Base-by-base conservation (phyloP, 2,888 invertebrate species). In the Deilephila elpenor region DNA sequence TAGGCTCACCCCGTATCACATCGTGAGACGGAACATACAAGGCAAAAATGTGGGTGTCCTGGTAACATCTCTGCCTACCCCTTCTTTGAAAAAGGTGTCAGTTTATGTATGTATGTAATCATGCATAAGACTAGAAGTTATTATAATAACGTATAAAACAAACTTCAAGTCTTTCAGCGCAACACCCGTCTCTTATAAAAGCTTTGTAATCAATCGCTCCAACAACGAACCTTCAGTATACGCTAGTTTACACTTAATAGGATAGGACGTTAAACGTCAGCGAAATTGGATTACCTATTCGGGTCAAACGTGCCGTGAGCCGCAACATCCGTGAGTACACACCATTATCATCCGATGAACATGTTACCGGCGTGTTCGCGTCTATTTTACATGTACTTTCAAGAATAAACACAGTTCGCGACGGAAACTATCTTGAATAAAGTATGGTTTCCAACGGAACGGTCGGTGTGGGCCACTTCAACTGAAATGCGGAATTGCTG, bases 241-340 rank as follows among this genome's bases (percentile, higher is more conserved):
- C 74, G 78, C 77, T 61, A 60, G 74, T 74, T 71, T 75, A 76
- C 76, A 77, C 76, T 75, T 78, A 78, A 82, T 83, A 79, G 75
- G 73, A 72, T 83, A 79, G 75, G 73, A 72, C 75, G 79, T 75
- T 76, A 80, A 80, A 78, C 77, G 74, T 75, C 75, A 62, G 74
- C 76, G 73, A 81, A 84, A 84, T 80, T 83, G 79, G 82, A 85
- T 87, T 85, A 86, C 78, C 77, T 80, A 83, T 84, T 78, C 78
- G 78, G 87, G 86, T 86, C 84, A 79, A 80, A 78, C 80, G 80
- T 80, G 81, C 80, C 79, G 74, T 77, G 79, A 74, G 74, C 71
- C 67, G 74, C 76, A 78, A 76, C 75, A 75, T 71, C 75, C 73
- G 73, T 74, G 67, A 73, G 76, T 74, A 75, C 75, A 73, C 74